Percentiles rank a stretch among this genome's conserved stretches.
Conservation (phyloP, 2,113 vertebrate species). For the Capreolus pygargus region DNA sequence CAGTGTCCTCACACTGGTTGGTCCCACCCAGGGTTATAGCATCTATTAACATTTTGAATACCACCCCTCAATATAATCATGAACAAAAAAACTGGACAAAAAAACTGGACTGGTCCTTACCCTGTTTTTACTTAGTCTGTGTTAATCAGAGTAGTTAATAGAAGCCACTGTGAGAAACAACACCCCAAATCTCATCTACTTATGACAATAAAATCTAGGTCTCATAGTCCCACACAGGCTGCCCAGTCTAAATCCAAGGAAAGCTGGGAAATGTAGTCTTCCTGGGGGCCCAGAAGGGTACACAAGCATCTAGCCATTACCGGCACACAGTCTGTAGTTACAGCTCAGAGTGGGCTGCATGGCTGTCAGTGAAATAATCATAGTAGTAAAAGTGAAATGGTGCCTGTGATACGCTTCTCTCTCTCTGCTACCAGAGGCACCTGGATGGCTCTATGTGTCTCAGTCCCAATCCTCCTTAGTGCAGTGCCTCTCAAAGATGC, state of each 20-base stretch:
- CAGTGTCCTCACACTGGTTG: background rate
- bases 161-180: background rate
- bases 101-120: background rate
- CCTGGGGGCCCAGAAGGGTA: background rate
- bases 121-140: background rate
- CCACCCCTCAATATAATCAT: background rate
- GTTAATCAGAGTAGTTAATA: background rate
- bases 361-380: background rate
- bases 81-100: background rate
- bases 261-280: background rate
- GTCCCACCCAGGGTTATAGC: background rate
- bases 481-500: background rate
- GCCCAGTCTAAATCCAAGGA: background rate
- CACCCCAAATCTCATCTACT: background rate
- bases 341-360: background rate
- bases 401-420: background rate
- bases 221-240: background rate
- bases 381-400: background rate
- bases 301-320: background rate
- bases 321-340: background rate
- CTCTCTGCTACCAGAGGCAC: background rate
- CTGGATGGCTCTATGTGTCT: background rate
- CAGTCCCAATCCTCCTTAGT: no score
- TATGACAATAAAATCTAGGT: background rate
- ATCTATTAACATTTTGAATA: background rate